These are phyloP conservation scores for Basileuterus tristriatus DNA, from an alignment of 2,797 vertebrate genomes.

Conservation along the genomic window DNA sequence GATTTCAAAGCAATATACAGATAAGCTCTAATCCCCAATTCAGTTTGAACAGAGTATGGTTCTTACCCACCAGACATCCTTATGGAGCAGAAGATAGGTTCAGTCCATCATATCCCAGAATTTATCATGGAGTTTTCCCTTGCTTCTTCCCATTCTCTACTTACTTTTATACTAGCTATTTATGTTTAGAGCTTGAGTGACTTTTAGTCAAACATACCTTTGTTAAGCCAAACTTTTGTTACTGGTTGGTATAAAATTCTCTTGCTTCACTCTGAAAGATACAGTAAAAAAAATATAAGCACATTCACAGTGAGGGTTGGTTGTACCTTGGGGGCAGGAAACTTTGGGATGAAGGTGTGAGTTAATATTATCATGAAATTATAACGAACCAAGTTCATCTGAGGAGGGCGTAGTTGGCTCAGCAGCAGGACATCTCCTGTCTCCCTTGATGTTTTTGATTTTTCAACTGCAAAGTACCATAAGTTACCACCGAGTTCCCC, in stretches of 20 bases:
- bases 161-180: background rate
- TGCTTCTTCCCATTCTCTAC: background rate
- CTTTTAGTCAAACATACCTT: background rate
- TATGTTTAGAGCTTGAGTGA: background rate
- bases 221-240: background rate
- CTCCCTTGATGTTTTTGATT: background rate
- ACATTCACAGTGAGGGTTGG: background rate
- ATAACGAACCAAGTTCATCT: background rate
- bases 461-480: background rate
- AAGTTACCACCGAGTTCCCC: fast-evolving
- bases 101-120: background rate
- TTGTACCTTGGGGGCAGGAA: background rate
- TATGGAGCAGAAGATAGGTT: background rate
- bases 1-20: background rate
- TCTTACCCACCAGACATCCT: background rate
- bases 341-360: background rate
- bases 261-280: background rate
- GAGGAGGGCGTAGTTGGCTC: background rate
- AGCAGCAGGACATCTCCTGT: background rate
- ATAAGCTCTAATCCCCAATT: background rate
- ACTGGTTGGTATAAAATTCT: background rate
- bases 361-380: background rate
- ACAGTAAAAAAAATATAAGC: background rate
- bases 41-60: background rate
- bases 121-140: background rate